Evolutionary conservation across 1,140 invertebrate genomes (phyloP).

Genomic region (Apis cerana): DNA sequence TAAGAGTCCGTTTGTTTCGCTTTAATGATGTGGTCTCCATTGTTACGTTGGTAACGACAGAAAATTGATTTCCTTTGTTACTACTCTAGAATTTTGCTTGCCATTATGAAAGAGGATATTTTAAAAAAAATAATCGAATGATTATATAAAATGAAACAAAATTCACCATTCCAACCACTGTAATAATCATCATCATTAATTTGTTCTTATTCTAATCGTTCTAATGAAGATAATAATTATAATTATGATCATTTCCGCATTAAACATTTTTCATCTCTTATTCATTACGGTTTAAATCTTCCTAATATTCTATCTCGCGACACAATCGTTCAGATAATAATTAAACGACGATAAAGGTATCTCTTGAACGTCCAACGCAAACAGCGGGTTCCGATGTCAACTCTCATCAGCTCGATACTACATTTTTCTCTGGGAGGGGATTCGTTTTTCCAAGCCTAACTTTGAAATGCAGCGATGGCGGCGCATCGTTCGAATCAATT

Average conservation of each 20-base stretch:
- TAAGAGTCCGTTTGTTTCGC: background rate
- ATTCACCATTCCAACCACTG: too few relatives aligned
- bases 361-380: background rate
- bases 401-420: background rate
- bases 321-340: too few relatives aligned
- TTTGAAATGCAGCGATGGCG: conserved; percentile 17
- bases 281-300: too few relatives aligned
- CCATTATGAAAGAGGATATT: background rate
- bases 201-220: too few relatives aligned
- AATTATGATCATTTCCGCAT: background rate
- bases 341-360: background rate
- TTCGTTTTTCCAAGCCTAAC: conserved; percentile 27
- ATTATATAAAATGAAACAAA: too few relatives aligned
- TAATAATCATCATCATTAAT: too few relatives aligned
- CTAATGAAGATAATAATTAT: too few relatives aligned
- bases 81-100: background rate
- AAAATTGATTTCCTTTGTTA: background rate
- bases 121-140: background rate
- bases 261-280: too few relatives aligned
- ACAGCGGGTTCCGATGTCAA: background rate
- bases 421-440: background rate
- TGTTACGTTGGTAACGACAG: background rate
- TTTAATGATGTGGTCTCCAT: conserved; percentile 20
- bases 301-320: too few relatives aligned
- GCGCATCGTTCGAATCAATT: conserved; percentile 66